Conservation (phyloP, 2,888 invertebrate species). For the Eupeodes latifasciatus region DNA sequence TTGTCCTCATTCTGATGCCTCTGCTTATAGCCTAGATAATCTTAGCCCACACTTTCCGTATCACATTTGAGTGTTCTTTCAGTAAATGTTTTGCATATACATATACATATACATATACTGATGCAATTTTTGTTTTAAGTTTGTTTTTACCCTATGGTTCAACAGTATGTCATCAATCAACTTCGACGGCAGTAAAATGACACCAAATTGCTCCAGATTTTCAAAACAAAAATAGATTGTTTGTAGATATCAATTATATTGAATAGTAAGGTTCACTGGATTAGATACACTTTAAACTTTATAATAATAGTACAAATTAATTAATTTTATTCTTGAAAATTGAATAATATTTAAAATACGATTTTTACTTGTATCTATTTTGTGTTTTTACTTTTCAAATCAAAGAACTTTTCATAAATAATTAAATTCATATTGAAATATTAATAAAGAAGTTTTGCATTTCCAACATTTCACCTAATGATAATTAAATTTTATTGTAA, state of each 20-base stretch:
- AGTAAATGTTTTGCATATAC: background rate
- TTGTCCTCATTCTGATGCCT: constrained; percentile 21
- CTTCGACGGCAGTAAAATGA: constrained; percentile 51
- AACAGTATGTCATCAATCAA: constrained; percentile 63
- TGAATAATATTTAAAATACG: no score
- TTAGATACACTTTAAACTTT: background rate
- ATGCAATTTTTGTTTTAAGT: background rate
- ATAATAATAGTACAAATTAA: no score
- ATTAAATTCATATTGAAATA: no score
- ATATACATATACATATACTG: background rate
- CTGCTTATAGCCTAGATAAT: background rate
- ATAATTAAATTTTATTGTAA: no score
- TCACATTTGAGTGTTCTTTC: constrained; percentile 23
- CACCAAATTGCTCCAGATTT: constrained; percentile 58
- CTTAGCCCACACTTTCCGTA: constrained; percentile 11
- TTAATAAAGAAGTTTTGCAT: no score
- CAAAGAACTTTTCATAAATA: no score
- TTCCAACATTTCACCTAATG: no score
- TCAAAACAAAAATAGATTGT: constrained; percentile 41
- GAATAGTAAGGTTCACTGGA: background rate
- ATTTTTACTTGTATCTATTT: no score
- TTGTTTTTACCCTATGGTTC: constrained; percentile 11
- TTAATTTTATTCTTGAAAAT: no score
- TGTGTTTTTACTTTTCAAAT: no score
- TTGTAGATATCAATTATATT: background rate